phyloP scores from a whole-genome alignment of 2,113 vertebrate genomes.

The Spermophilus dauricus region DNA sequence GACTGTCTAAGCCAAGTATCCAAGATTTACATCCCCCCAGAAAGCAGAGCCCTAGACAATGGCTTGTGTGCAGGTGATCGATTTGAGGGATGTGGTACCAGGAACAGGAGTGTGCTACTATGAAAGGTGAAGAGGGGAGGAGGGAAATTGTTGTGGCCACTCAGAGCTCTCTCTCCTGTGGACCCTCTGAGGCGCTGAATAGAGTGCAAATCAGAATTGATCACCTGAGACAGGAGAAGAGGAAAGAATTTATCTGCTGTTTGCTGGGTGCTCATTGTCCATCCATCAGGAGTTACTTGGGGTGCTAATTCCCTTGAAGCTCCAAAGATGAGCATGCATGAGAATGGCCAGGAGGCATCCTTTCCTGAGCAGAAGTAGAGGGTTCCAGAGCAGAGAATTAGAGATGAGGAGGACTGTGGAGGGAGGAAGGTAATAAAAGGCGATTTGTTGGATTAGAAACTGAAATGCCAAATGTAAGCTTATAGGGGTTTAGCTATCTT shows the following conservation, averaged over 20 bases:
- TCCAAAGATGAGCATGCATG: not conserved
- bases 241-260: not conserved
- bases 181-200: not conserved
- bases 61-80: not conserved
- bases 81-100: not conserved
- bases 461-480: slow-evolving; percentile 56
- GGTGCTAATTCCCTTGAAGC: not conserved
- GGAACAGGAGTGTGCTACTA: not conserved
- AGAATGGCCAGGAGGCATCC: not conserved
- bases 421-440: not conserved
- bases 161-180: not conserved
- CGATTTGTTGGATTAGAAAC: slow-evolving; percentile 31
- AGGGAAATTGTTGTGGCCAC: not conserved
- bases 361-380: not conserved
- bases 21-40: not conserved
- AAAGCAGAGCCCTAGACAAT: not conserved
- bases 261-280: too few relatives aligned
- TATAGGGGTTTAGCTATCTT: slow-evolving; percentile 39
- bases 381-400: not conserved
- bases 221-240: not conserved
- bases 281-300: not conserved
- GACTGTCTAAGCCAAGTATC: not conserved
- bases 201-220: rapidly evolving
- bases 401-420: not conserved
- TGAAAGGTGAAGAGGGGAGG: not conserved